Base-by-base conservation (phyloP, 2,888 invertebrate genomes). In the Colletes collaris region DNA sequence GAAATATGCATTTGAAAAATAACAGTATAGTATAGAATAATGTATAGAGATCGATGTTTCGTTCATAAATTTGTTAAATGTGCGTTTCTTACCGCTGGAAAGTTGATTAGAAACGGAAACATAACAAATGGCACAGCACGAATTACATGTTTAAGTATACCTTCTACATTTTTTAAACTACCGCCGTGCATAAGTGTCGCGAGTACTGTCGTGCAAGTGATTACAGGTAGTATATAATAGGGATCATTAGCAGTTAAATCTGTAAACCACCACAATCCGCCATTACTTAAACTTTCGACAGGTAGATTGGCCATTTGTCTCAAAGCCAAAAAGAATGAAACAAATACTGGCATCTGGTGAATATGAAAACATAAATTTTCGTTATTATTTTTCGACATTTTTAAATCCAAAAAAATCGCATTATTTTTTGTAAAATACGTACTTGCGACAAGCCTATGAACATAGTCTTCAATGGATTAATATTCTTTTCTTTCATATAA, bases 241-340 rank as follows among this genome's bases (percentile, higher is more conserved):
- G 98, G 99, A 94, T 99, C 99, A 3, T 97, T 95, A 10, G 97
- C 92, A 0, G 99, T 98, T 59, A 99, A 94, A 94, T 99, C 98
- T 3, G 95, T 94, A 92, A 99, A 99, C 99, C 99, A 99, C 88
- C 95, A 96, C 0, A 98, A 85, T 0, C 99, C 99, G 46, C 99
- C 99, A 0, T 95, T 94, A 82, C 95, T 95, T 95, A 99, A 95
- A 91, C 98, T 98, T 56, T 97, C 98, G 50, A 99, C 97, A 2
- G 99, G 99, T 46, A 96, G 95, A 89, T 96, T 96, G 0, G 98
- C 96, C 99, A 99, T 99, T 82, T 95, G 94, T 86, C 97, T 95
- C 62, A 99, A 93, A 0, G 96, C 98, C 93, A 97, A 95, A 91
- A 99, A 99, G 92, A 98, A 97, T 0, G 99, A 98, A 81, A 99